A percentile compares a stretch with the other conserved stretches of the same genome.
phyloP scores from a whole-genome alignment of 2,797 vertebrate genomes.

The Florisuga fusca region DNA sequence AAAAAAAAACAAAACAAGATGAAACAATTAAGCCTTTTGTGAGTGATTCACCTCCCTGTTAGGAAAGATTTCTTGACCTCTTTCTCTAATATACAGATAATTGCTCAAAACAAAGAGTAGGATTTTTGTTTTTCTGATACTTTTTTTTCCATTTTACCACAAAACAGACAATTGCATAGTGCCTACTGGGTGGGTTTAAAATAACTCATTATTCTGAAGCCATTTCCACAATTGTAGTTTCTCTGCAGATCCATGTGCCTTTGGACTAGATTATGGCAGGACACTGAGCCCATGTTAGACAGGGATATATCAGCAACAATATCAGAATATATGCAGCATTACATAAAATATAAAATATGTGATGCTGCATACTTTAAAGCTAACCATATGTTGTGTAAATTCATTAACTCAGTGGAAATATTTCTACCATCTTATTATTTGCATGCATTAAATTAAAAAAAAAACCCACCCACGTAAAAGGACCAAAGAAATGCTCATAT shows the following conservation, averaged over 20 bases:
- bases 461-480: not conserved
- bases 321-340: not conserved
- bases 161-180: not conserved
- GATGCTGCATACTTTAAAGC: not conserved
- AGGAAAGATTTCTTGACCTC: not conserved
- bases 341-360: not conserved
- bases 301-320: not conserved
- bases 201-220: not conserved
- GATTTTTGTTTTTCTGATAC: not conserved
- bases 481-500: not conserved
- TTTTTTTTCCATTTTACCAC: not conserved
- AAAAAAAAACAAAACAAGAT: not conserved
- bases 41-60: not conserved
- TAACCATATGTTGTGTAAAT: not conserved
- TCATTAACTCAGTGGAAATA: not conserved
- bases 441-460: not conserved
- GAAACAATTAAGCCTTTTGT: not conserved
- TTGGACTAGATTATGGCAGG: not conserved
- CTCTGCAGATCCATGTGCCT: not conserved
- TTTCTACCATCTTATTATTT: not conserved
- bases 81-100: not conserved
- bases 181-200: not conserved
- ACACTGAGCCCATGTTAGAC: not conserved
- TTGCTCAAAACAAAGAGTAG: not conserved
- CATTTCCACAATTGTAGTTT: not conserved